A percentile compares a stretch with the other conserved stretches of the same genome.
Conservation (phyloP, 2,888 invertebrate genomes). For the Platerodrilus igneus region DNA sequence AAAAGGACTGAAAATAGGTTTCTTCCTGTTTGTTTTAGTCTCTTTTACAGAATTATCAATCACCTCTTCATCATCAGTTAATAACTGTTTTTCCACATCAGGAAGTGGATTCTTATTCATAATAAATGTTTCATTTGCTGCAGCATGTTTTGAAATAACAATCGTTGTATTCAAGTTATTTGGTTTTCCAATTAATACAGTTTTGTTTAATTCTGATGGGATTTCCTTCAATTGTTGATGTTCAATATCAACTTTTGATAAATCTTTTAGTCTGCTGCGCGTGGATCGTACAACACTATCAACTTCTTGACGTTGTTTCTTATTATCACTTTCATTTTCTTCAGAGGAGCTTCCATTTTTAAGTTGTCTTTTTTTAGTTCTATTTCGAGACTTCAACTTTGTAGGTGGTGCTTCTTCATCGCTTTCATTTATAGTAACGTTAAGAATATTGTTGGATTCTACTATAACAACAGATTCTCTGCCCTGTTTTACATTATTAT, state of each 20-base stretch:
- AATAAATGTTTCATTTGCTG: slow-evolving; percentile 3
- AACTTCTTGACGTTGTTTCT: background rate
- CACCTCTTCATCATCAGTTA: slow-evolving; percentile 36
- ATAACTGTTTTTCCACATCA: slow-evolving; percentile 23
- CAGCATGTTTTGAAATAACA: slow-evolving; percentile 14
- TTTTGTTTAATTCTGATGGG: slow-evolving; percentile 19
- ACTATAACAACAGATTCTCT: slow-evolving; percentile 35
- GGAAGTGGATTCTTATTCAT: too few species aligned
- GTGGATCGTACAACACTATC: too few species aligned
- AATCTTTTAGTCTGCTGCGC: background rate
- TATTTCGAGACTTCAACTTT: slow-evolving; percentile 16
- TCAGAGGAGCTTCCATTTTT: slow-evolving; percentile 2
- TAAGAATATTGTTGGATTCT: slow-evolving; percentile 28
- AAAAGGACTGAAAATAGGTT: slow-evolving; percentile 52
- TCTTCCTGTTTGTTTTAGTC: slow-evolving; percentile 20
- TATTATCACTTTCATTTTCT: background rate
- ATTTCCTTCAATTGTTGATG: slow-evolving; percentile 1
- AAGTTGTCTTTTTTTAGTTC: slow-evolving; percentile 13
- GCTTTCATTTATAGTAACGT: slow-evolving; percentile 31
- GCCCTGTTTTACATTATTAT: too few species aligned
- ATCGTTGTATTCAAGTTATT: slow-evolving; percentile 8
- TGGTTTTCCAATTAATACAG: slow-evolving; percentile 16
- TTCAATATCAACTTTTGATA: background rate
- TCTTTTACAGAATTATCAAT: slow-evolving; percentile 14
- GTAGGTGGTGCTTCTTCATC: slow-evolving; percentile 26